Evolutionary conservation across 2,797 vertebrate species (phyloP), one percentile per base, ranked within the genome.

Genomic region (Eleutherodactylus coqui): DNA sequence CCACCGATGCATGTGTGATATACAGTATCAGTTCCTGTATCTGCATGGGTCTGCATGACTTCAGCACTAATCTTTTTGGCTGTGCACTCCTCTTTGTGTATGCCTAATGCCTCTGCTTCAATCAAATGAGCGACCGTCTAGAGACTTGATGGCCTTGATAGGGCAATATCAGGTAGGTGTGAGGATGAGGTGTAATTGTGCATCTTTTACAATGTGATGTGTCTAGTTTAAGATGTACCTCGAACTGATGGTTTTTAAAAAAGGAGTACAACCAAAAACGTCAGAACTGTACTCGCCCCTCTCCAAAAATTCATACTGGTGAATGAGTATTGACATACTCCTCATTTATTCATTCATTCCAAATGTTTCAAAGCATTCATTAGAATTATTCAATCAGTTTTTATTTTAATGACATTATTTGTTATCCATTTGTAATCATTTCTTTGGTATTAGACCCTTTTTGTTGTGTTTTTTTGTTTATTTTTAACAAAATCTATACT

Each of bases 141-240:
- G 16, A 49, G 36, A 79, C 51, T 24, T n/a, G 27, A 14, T 75
- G 83, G 34, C 62, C 53, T 49, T 75, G 14, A 27, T 64, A 86
- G 76, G 41, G 27, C 29, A 36, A 27, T 21, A 60, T 32, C 84
- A 86, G 78, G 47, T 80, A 86, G 78, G 53, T 86, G 53, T 86
- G 36, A 51, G 67, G 69, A 41, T 73, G 38, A 32, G n/a, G 29
- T 41, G 17, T 16, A 58, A 17, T 49, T 32, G 69, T 62, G 53
- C 38, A 62, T 62, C 34, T 17, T 14, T 24, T 75, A 32, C 29
- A 43, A 24, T 34, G 19, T 67, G 24, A 6, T 38, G 38, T n/a
- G 55, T 82, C 32, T 55, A 9, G 19, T 53, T 16, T 45, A 1
- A 45, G 21, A 21, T 51, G 16, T 34, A 17, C 6, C 41, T 43